Evolutionary conservation across 2,797 vertebrate genomes (phyloP), one percentile per base, ranked within the genome.

Genomic region (Ceyx erithaca): DNA sequence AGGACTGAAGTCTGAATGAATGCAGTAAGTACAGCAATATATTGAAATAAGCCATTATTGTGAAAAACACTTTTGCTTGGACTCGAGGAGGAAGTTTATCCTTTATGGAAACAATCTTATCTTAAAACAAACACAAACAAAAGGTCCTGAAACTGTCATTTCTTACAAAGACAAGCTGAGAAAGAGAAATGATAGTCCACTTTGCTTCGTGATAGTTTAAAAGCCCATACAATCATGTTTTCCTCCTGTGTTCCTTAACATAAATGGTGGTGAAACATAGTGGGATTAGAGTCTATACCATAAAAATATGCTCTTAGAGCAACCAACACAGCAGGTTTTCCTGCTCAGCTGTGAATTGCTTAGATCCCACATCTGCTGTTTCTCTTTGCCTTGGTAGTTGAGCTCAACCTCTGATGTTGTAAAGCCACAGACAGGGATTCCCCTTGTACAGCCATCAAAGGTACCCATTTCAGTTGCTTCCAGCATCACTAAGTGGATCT

Each of bases 81-180:
- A 93, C 66, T 7, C 66, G 40, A 76, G 46, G 9, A 63, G 21
- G 2, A 4, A 70, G 31, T 78, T 91, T 72, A 49, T 79, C 31
- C 67, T 81, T 79, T 37, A 45, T 45, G 59, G 67, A 68, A 85
- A 81, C 28, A 86, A 64, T 41, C 30, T 84, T 58, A 46, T 80
- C 63, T 91, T 77, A 21, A 69, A 89, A 80, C 33, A 30, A 91
- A 43, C 23, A 62, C 33, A 79, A 78, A 64, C 26, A 77, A 80
- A 87, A 83, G 9, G 35, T 85, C 51, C 48, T 66, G 30, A 30
- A 93, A 30, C 15, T 70, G 28, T 33, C 21, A 63, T 76, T 72
- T 90, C 63, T 81, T 61, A 31, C 26, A 88, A 86, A 89, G 63
- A 66, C 19, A 57, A 92, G 14, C 2, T 46, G 52, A 66, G 46